Evolutionary conservation across 2,797 vertebrate species (phyloP), one percentile per base, ranked within the genome.

Genomic region (Hydrophis major): DNA sequence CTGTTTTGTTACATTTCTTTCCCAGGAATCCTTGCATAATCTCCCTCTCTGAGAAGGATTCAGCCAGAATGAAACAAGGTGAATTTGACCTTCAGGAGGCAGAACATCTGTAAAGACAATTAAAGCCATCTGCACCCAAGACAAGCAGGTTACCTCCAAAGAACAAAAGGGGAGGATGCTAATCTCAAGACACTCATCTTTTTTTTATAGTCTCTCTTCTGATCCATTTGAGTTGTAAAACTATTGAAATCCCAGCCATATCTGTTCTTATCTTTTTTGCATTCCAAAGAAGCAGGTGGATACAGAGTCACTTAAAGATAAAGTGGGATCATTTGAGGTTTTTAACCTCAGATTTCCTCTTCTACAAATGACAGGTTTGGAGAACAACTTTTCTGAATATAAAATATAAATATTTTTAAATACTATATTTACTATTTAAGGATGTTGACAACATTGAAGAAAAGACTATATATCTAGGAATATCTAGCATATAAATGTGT

Each of bases 101-200:
- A 96, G 96, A 97, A 97, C 97, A 97, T 97, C 97, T 97, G 97
- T 96, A 96, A 96, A 96, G 97, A 97, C 97, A 97, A 97, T 97
- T 97, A 97, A 97, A 97, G 95, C 97, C 97, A 97, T 97, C 96
- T 97, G 97, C 96, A 97, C 96, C 97, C 96, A 97, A 96, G 96
- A 96, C 95, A 96, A 97, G 96, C 96, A 96, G 96, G 96, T 96
- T 97, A 96, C 96, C 94, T 97, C 93, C 95, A 95, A 95, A 96
- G 37, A 47, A 83, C 78, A 97, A 93, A 69, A 0, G 27, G 92
- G 89, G n/a, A 92, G 94, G 96, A 96, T 94, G 53, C 90, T 95
- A 97, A 96, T 97, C 96, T 97, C 96, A 95, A 97, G 97, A 95
- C 96, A 97, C 96, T 90, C 95, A 97, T 97, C 96, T 74, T 93